Evolutionary conservation across 1,140 invertebrate species (phyloP), one percentile per base, ranked within the genome.

Genomic region (Drosophila ironensis): DNA sequence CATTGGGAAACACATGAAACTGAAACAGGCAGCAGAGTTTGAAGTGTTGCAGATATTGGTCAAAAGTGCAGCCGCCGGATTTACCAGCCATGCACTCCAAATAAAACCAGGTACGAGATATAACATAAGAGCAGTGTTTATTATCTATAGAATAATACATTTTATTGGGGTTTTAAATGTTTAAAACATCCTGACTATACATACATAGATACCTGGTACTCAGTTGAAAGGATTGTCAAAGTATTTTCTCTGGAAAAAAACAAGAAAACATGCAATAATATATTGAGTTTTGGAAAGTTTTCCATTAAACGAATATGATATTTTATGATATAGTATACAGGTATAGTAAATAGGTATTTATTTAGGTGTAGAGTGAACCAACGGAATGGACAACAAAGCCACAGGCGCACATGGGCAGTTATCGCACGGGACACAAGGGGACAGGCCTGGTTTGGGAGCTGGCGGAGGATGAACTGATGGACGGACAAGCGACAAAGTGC

Each of bases 41-140:
- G 66, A 86, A 84, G 80, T 84, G 80, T 72, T 84, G 70, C 80
- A 86, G 80, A 84, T 86, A 72, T 86, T 84, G 80, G 80, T 78
- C 71, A 86, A 72, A 86, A 80, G 74, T 86, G 64, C 74, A 57
- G 52, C 59, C 69, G 12, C 9, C 22, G 53, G 57, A 45, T 25
- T 59, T 61, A n/a, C 9, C 5, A 20, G 22, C 7, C 5, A 1
- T 40, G 28, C 56, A 60, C 51, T 44, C 3, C 0, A 11, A 53
- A 37, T 8, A 37, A 37, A 17, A 17, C n/a, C 1, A 9, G 2
- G 6, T 27, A 5, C 5, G 20, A 22, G 5, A 22, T 22, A 3
- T 22, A 22, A 2, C 5, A 3, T 5, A 22, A 22, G 5, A 3
- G 20, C 20, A 22, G n/a, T n/a, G n/a, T n/a, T n/a, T n/a, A n/a